Percentiles rank a stretch among this genome's conserved stretches.
phyloP scores from a whole-genome alignment of 2,797 vertebrate genomes.

The Petrocephalus sullivani region DNA sequence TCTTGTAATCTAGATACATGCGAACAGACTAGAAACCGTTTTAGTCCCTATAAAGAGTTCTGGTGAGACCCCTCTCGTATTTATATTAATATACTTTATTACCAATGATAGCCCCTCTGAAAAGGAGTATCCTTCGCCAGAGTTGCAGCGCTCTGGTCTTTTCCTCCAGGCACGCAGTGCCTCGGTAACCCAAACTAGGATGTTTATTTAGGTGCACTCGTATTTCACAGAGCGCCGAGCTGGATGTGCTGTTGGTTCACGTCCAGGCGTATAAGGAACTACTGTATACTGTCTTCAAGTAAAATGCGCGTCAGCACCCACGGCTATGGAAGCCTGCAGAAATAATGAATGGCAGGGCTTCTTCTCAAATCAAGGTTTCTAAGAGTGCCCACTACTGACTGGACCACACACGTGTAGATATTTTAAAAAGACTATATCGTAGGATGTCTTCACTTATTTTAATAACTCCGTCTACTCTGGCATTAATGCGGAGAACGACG shows the following conservation, averaged over 20 bases:
- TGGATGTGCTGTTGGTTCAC: conserved; percentile 28
- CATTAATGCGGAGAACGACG: conserved; percentile 44
- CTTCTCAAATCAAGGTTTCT: conserved; percentile 34
- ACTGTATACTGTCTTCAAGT: conserved; percentile 39
- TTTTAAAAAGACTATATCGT: conserved; percentile 24
- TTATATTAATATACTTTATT: neutral
- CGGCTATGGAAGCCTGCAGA: conserved; percentile 16
- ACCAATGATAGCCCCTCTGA: neutral
- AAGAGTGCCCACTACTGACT: conserved; percentile 43
- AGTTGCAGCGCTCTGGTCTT: neutral
- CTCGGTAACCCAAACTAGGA: conserved; percentile 23
- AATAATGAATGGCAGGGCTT: conserved; percentile 28
- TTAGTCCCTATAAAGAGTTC: neutral
- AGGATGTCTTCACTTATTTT: conserved; percentile 10
- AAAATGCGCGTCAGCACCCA: conserved; percentile 23
- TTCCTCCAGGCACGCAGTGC: neutral
- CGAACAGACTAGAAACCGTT: neutral
- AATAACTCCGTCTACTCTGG: conserved; percentile 40
- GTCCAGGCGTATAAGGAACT: conserved; percentile 31
- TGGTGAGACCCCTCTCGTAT: neutral
- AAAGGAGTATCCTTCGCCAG: neutral
- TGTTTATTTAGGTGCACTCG: conserved; percentile 35
- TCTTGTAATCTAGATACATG: neutral
- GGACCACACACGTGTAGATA: conserved; percentile 60
- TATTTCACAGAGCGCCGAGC: conserved; percentile 31